Conservation (phyloP, 2,113 vertebrate genomes). For the Gavialis gangeticus region DNA sequence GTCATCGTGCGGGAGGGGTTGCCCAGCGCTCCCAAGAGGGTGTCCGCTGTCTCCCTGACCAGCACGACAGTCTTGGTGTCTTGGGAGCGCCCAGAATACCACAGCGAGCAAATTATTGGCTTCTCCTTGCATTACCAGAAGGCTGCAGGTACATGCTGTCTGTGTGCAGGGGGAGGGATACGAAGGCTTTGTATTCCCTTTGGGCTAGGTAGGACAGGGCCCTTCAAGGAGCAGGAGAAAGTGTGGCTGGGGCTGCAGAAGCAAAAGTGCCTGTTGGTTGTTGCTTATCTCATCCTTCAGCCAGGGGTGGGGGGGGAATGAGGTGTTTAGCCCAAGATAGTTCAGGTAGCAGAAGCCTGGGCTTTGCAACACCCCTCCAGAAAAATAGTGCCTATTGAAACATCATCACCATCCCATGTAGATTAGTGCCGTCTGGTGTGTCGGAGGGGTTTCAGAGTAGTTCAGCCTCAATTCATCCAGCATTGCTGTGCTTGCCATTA, state of each 20-base stretch:
- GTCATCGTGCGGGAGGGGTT: slow-evolving; percentile 95
- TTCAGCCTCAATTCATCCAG: neutral
- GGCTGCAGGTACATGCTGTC: slow-evolving; percentile 81
- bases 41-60: slow-evolving; percentile 87
- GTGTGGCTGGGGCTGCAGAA: neutral
- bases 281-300: neutral
- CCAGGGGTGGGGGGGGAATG: neutral
- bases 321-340: neutral
- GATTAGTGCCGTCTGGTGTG: neutral
- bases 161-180: neutral
- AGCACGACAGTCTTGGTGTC: slow-evolving; percentile 90
- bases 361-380: neutral
- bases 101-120: slow-evolving; percentile 95
- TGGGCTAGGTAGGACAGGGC: neutral
- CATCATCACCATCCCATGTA: too few species aligned
- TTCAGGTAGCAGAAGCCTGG: neutral
- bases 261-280: neutral
- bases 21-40: slow-evolving; percentile 90
- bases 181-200: neutral
- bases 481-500: neutral
- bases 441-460: neutral
- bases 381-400: too few species aligned
- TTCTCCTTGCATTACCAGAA: slow-evolving; percentile 96
- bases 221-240: neutral
- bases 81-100: slow-evolving; percentile 93